Percentiles rank a stretch among this genome's conserved stretches.
Conservation (phyloP, 2,113 vertebrate genomes). For the Malurus elegans region DNA sequence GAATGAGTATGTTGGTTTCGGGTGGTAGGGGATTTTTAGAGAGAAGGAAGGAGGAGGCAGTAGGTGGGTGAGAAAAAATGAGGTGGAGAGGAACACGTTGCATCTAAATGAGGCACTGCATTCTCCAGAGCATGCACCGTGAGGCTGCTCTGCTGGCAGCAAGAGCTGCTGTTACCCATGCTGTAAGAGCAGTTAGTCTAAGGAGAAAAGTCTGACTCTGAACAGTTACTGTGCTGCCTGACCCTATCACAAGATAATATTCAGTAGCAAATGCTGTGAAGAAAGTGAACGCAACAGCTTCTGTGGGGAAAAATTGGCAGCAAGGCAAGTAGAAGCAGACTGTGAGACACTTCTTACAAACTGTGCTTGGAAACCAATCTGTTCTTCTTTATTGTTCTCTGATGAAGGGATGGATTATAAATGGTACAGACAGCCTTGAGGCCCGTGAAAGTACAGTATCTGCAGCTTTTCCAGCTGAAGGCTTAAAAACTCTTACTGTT, state of each 20-base stretch:
- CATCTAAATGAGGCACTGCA: neutral
- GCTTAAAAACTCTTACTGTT: neutral
- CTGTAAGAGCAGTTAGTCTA: neutral
- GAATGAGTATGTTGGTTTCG: constrained; percentile 5
- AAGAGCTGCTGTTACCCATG: neutral
- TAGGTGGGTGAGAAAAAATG: constrained; percentile 11
- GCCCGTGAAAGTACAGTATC: neutral
- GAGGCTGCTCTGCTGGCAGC: neutral
- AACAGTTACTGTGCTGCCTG: constrained; percentile 15
- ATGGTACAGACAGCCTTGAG: neutral
- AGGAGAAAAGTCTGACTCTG: neutral
- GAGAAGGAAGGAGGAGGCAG: constrained; percentile 4
- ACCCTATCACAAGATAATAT: constrained; percentile 29
- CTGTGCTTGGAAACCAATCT: constrained; percentile 64
- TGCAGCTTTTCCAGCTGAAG: constrained; percentile 6
- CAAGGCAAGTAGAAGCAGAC: constrained; percentile 53
- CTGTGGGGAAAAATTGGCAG: constrained; percentile 53
- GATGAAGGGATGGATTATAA: constrained; percentile 33
- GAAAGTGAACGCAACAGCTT: constrained; percentile 1
- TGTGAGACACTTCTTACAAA: constrained; percentile 59
- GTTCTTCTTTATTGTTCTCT: constrained; percentile 53
- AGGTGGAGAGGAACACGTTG: neutral
- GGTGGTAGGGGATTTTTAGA: constrained; percentile 22
- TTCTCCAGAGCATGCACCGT: neutral
- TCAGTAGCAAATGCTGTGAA: constrained; percentile 14